Base-by-base conservation (phyloP, 2,113 vertebrate species). In the Ondatra zibethicus region DNA sequence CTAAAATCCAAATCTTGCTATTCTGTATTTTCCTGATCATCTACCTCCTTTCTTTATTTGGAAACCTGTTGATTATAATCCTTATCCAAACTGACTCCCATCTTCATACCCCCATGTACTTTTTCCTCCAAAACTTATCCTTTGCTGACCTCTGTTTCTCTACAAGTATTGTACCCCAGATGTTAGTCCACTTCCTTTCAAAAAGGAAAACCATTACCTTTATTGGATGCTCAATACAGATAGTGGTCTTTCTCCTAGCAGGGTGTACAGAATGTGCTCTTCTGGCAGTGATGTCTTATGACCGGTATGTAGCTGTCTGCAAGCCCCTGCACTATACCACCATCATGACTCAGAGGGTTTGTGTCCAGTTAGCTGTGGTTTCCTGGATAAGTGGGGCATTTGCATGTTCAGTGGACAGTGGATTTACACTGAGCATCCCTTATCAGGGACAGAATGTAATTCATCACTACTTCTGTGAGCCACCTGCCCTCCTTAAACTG, bases 61-160 rank as follows among this genome's bases (percentile, higher is more conserved):
- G 97, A 81, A 98, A 98, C 12, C 42, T 97, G 29, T 84, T 96
- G 8, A 96, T 98, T 45, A 97, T 98, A 58, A 47, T 95, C 17
- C 76, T 97, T 19, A 96, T 97, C 16, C 94, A 89, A 25, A 88
- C 33, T 36, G 96, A 96, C 13, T 96, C 94, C 87, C 84, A 7
- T 45, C 96, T 97, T 91, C 91, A 96, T 29, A 94, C 86, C 23
- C 95, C 95, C 63, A 98, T 98, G 96, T 98, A 97, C n/a, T 97
- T 97, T 94, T 97, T 98, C 42, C 93, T 98, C 27, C 95, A 89
- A 92, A 94, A 97, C 76, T 87, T 97, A 66, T 97, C 97, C 36
- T 98, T 97, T 86, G 95, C 95, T n/a, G 96, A 97, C 33, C 90
- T 97, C 33, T 98, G 97, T 88, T 98, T 97, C 55, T 97, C 97